phyloP scores from a whole-genome alignment of 2,113 vertebrate species.

The Sus scrofa region DNA sequence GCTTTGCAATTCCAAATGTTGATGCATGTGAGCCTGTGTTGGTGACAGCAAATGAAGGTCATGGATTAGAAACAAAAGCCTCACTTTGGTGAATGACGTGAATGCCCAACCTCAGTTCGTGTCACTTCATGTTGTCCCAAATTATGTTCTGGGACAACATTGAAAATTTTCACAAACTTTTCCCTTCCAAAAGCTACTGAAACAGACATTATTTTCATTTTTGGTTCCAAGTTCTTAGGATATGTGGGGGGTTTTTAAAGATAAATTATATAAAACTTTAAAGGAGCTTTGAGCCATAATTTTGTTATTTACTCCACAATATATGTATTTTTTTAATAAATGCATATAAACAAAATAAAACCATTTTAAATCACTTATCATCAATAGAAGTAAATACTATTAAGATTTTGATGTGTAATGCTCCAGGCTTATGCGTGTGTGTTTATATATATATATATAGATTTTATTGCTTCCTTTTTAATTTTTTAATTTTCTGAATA shows the following conservation, averaged over 20 bases:
- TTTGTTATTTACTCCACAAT: not conserved
- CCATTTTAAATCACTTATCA: not conserved
- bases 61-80: not conserved
- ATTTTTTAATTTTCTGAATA: not conserved
- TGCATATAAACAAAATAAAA: not conserved
- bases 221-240: not conserved
- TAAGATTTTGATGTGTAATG: constrained; percentile 20
- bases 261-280: not conserved
- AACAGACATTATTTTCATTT: not conserved
- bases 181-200: not conserved
- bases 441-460: not conserved
- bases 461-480: not conserved
- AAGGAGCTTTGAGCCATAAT: not conserved
- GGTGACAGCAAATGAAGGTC: not conserved
- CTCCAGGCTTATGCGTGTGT: not conserved
- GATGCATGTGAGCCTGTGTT: not conserved
- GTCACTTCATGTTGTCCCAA: not conserved
- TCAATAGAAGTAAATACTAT: not conserved
- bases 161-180: not conserved
- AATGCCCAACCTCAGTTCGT: not conserved
- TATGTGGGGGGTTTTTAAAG: not conserved
- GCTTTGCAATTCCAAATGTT: constrained; percentile 31
- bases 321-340: not conserved
- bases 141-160: not conserved
- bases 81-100: not conserved